Base-by-base conservation (phyloP, 2,888 invertebrate genomes). In the Cheiracanthium punctorium region DNA sequence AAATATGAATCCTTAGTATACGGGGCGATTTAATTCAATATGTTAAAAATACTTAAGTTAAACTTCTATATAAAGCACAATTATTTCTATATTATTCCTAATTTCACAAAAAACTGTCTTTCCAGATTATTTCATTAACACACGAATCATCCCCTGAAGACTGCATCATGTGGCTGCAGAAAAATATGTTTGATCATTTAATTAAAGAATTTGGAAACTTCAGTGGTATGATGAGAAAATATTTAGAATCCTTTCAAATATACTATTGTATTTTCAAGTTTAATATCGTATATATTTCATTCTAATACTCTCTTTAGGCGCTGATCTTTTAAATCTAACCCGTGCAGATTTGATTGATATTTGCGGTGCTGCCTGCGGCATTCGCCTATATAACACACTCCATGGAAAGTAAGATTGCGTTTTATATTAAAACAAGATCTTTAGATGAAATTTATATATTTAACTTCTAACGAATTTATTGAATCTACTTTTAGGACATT, bases 341-440 rank as follows among this genome's bases (percentile, higher is more conserved):
- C 94, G 97, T 58, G 97, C 97, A 89, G 98, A 98, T 92, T 93
- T 98, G 64, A 96, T 98, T 82, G 96, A 98, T 93, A 97, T 98
- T 86, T 98, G 97, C 91, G 98, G 98, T 0, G 93, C 97, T 87
- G 96, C 97, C 37, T 97, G 98, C 92, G 98, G 98, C 5, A 98
- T 98, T 88, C 94, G 98, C 89, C 94, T 98, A 87, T 97, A 95
- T 92, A 98, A 98, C 92, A 95, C 96, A 43, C 93, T 98, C 72
- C 96, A 96, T 90, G 94, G 95, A 90, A 96, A 95, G 96, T 96
- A 65, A 65, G 84, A 14, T 1, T 41, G n/a, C 41, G 58, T n/a
- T 24, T 58, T 52, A 12, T 12, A 17, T 65, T 41, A 91, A 94
- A 94, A 93, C 10, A 73, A 80, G 41, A n/a, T n/a, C n/a, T n/a